Evolutionary conservation across 2,113 vertebrate genomes (phyloP), one percentile per base, ranked within the genome.

Genomic region (Crypturellus undulatus): DNA sequence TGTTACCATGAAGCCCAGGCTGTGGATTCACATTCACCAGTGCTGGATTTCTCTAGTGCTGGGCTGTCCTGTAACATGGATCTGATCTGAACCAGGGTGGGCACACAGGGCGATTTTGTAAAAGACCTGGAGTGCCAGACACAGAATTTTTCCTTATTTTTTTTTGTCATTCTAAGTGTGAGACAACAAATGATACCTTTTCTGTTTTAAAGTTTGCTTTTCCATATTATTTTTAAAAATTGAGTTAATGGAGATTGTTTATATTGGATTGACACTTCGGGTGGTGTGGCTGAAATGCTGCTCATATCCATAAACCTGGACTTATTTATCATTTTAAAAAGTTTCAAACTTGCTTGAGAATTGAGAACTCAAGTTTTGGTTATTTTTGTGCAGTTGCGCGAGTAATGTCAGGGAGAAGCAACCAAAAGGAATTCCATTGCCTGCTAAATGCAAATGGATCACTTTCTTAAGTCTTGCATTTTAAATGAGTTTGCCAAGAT

Each of bases 231-330:
- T 58, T 30, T 32, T 77, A 9, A 47, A 40, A 69, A 38, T 28
- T 28, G 38, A 79, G 24, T 34, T 89, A 51, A 28, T 17, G 43
- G 19, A 73, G 18, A 12, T 67, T 79, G 11, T 42, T 77, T 79
- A 26, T 84, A 24, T 13, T 9, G 20, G 19, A 45, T 70, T 13
- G 25, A 0, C 54, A 30, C 22, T 93, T 79, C 45, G 28, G 20
- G 51, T 65, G 10, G 17, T 85, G 5, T 54, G 40, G 10, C 49
- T 91, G 54, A 47, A 12, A 34, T 30, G 45, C 62, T 8, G 24
- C 45, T 73, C 77, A 40, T 95, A 80, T 45, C 42, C 25, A 68
- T 58, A 79, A 94, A 67, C 24, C 51, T 78, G 34, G 56, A 25
- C 86, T 90, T 78, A 47, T 32, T 75, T 10, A 25, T 63, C n/a